phyloP scores from a whole-genome alignment of 2,113 vertebrate genomes.

The Pedetes capensis region DNA sequence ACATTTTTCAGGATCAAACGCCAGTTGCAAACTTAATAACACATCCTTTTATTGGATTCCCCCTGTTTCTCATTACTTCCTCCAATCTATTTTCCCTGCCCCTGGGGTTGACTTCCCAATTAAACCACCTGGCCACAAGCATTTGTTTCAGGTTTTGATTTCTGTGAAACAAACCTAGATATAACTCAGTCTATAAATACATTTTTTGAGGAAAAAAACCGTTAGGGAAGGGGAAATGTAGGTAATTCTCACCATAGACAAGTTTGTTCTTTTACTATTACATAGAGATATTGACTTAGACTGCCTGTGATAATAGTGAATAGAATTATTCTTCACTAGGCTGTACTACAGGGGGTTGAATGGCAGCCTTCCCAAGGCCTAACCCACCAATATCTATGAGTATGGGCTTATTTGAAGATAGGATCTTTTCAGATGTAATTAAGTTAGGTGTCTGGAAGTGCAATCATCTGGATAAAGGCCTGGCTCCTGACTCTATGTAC shows the following conservation, averaged over 20 bases:
- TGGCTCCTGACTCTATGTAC: accelerated
- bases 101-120: background rate
- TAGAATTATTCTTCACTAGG: background rate
- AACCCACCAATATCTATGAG: background rate
- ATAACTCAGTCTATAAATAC: background rate
- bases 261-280: background rate
- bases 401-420: background rate
- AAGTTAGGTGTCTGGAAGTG: background rate
- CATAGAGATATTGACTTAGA: background rate
- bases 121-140: background rate
- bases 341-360: background rate
- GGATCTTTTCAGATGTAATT: background rate
- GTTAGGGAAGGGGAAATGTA: background rate
- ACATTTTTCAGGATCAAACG: background rate
- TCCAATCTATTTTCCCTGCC: background rate
- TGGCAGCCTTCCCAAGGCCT: background rate
- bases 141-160: background rate
- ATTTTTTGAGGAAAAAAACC: background rate
- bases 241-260: background rate
- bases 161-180: background rate
- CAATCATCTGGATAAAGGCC: background rate
- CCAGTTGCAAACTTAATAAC: background rate
- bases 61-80: background rate
- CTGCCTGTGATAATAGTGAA: background rate
- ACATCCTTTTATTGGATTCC: background rate